Base-by-base conservation (phyloP, 2,888 invertebrate species). In the Sceliomorpha sp. region DNA sequence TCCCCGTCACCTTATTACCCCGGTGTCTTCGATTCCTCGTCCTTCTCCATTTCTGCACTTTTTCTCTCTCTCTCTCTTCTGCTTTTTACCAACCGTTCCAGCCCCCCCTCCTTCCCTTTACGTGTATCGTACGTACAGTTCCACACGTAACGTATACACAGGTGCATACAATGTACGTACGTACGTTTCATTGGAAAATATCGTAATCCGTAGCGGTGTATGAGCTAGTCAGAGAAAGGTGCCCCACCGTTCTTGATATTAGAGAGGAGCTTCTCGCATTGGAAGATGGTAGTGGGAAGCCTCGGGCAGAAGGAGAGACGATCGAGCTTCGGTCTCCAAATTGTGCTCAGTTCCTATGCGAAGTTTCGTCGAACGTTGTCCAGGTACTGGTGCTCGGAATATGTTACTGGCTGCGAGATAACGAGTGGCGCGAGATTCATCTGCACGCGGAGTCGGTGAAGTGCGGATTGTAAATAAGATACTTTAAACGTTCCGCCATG, bases 261-360 rank as follows among this genome's bases (percentile, higher is more conserved):
- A 86, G 86, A 86, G 86, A 84, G 86, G 86, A 85, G 81, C 81
- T 80, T 84, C 82, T 79, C 73, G 51, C 36, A n/a, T n/a, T n/a
- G n/a, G 59, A 48, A 64, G 53, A 59, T 44, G 69, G 79, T 79
- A 77, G 78, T 80, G 82, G 81, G 77, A 77, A 63, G 73, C 58
- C 74, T 59, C 37, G 3, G 53, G 76, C 72, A 74, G 81, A n/a
- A n/a, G 79, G 83, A 83, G 81, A 82, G 80, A 81, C 78, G 68
- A 68, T 56, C 70, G 79, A 78, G 79, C 77, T 77, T 75, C 77
- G 74, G 77, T 72, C 75, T 73, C 79, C 80, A 77, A 85, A 80
- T 79, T 82, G 79, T 78, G 75, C 74, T 84, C 84, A 85, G 85
- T 84, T 82, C 78, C 72, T 78, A 75, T 76, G 76, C 79, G 81